Conservation (phyloP, 1,140 invertebrate genomes). For the Helicoverpa zea region DNA sequence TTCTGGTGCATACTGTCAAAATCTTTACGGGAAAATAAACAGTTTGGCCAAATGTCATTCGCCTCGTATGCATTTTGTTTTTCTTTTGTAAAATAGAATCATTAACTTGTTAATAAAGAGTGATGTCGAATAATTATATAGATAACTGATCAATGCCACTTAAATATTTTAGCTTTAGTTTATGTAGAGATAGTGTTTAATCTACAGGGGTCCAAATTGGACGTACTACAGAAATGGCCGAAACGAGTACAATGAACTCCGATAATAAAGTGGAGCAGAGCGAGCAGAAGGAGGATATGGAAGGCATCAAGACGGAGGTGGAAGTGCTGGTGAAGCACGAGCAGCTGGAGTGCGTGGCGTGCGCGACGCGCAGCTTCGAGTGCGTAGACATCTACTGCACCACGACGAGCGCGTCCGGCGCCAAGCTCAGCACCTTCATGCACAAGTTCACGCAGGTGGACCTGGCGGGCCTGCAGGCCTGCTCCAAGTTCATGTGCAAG, state of each 20-base stretch:
- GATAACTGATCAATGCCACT: conserved; percentile 31
- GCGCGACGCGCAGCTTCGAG: conserved; percentile 64
- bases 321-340: conserved; percentile 73
- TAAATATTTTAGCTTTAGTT: conserved; percentile 30
- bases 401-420: conserved; percentile 65
- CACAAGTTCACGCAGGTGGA: conserved; percentile 67
- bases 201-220: background rate
- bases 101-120: conserved; percentile 27
- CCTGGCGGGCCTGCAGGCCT: conserved; percentile 54
- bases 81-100: conserved; percentile 44
- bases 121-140: conserved; percentile 44
- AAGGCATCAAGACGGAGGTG: conserved; percentile 71
- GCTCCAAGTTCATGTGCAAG: conserved; percentile 73
- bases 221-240: conserved; percentile 62
- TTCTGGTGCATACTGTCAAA: conserved; percentile 2
- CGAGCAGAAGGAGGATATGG: conserved; percentile 61
- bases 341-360: conserved; percentile 74
- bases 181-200: conserved; percentile 29
- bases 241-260: conserved; percentile 67
- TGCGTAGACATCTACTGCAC: conserved; percentile 65
- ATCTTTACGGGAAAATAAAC: conserved; percentile 45
- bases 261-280: conserved; percentile 60
- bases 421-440: conserved; percentile 70
- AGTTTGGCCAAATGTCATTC: conserved; percentile 52
- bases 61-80: conserved; percentile 53